Evolutionary conservation across 23 tunicate genomes (phyloP), one percentile per base, ranked within the genome.

Genomic region (Halocynthia aurantium): DNA sequence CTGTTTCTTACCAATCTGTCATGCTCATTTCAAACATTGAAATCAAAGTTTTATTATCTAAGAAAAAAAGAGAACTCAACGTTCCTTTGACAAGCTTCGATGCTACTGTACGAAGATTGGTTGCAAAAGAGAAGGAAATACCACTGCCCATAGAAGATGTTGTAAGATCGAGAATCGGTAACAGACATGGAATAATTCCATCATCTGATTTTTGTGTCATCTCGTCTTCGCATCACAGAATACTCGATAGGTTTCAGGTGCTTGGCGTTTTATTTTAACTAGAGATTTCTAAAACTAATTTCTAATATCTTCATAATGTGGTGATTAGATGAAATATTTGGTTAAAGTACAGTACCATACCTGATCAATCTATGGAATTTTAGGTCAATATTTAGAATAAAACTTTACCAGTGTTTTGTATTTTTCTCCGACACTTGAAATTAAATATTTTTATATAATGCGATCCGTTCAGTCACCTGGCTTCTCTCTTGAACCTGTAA

Each of bases 61-160:
- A 86, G 92, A 86, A 82, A 77, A 87, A 89, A 51, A 71, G 96
- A 5, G 85, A 84, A 53, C 72, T 89, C 51, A 87, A 87, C 19
- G 22, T 84, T 56, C 85, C 96, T 51, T 80, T 89, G 31, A 76
- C 84, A 11, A 80, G 87, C 76, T 89, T 89, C 69, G 96, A 89
- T 72, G 70, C 77, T 58, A 79, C 80, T 50, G 96, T 81, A 40
- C 85, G 85, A 21, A 72, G 68, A 10, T 78, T 89, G 31, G 73
- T 55, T 51, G 86, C 83, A 10, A 87, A 71, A 55, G 86, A 82
- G 55, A 74, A 81, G 44, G 76, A 63, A 9, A 17, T 81, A 49
- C 62, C 57, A 49, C 64, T 75, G 10, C 76, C 76, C 10, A 22
- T 49, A 11, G 70, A 65, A 65, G 70, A 65, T 20, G 31, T 20